Percentiles rank a stretch among this genome's conserved stretches.
Conservation (phyloP, 2,797 vertebrate species). For the Acipenser oxyrinchus region DNA sequence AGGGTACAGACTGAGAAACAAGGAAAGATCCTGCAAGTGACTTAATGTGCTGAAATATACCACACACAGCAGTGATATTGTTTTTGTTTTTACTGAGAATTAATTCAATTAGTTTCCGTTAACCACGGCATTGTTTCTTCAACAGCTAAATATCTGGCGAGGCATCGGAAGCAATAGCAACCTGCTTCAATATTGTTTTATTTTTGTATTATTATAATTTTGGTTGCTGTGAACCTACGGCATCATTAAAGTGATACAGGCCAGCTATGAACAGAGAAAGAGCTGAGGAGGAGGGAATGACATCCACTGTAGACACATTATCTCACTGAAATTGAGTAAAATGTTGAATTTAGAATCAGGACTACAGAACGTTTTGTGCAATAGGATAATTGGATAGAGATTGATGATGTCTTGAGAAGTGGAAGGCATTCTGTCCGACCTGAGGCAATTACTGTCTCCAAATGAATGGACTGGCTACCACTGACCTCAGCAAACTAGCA, state of each 20-base stretch:
- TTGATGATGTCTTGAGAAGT: constrained; percentile 53
- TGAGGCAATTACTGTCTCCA: constrained; percentile 61
- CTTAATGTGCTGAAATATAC: no score
- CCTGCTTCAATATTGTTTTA: no score
- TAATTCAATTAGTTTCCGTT: no score
- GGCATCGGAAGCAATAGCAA: no score
- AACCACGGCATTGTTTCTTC: no score
- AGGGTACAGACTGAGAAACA: constrained; percentile 25
- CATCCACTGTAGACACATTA: neutral
- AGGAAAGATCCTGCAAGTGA: constrained; percentile 52
- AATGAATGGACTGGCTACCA: constrained; percentile 52
- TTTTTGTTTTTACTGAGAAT: no score
- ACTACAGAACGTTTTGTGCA: constrained; percentile 20
- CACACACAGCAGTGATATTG: no score
- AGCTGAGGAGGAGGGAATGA: no score
- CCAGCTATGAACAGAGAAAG: neutral
- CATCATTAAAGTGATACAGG: no score
- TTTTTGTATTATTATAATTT: no score
- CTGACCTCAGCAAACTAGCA: constrained; percentile 50
- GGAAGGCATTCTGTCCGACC: constrained; percentile 54
- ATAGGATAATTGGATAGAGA: constrained; percentile 59
- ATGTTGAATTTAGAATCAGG: constrained; percentile 15
- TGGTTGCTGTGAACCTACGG: no score
- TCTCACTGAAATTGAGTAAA: constrained; percentile 11
- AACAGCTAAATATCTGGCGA: no score